Conservation (phyloP, 1,140 invertebrate genomes). For the Cyclina sinensis region DNA sequence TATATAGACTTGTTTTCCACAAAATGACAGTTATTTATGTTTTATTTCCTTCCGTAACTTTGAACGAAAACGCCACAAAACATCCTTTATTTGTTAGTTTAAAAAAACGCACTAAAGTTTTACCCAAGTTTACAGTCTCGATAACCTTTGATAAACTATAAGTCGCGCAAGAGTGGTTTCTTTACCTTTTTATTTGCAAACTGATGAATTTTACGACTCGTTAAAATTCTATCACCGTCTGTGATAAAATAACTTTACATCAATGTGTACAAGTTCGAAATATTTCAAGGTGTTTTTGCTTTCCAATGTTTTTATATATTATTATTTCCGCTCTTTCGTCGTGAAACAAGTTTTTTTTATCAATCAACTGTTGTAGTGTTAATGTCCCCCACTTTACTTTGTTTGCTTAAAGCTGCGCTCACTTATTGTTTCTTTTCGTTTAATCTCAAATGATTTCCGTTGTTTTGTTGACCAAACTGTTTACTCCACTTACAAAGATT, state of each 20-base stretch:
- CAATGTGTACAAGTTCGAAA: background rate
- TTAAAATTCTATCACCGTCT: conserved; percentile 19
- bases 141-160: background rate
- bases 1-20: no score
- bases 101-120: no score
- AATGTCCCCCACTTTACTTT: no score
- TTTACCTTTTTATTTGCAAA: background rate
- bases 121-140: background rate
- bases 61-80: no score
- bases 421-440: no score
- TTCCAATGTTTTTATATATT: background rate
- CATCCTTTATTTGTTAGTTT: no score
- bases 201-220: conserved; percentile 6
- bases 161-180: background rate
- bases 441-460: no score
- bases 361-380: background rate
- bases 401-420: no score
- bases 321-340: background rate
- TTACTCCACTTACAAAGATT: no score
- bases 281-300: background rate
- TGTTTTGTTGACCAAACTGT: no score
- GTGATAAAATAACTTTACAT: background rate
- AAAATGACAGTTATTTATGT: no score
- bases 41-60: no score
- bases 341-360: background rate